Evolutionary conservation across 2,888 invertebrate genomes (phyloP).

Genomic region (Leuctra nigra): DNA sequence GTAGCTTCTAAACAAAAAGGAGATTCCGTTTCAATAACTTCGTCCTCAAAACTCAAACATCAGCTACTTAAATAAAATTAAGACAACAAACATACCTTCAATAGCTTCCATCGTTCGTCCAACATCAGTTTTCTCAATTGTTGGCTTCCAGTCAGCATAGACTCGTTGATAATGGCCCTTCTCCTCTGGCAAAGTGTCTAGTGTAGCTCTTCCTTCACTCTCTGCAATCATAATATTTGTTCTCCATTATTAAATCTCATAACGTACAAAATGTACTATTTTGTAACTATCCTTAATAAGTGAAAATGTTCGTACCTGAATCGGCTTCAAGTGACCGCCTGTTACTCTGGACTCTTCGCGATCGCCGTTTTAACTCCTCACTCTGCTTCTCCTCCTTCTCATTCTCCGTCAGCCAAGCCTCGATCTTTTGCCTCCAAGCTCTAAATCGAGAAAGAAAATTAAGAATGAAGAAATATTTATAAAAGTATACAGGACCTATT

Average conservation of each 20-base stretch:
- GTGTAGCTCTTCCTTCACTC: slow-evolving; percentile 65
- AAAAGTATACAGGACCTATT: no score
- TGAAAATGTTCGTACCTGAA: slow-evolving; percentile 56
- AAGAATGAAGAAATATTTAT: no score
- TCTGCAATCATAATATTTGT: slow-evolving; percentile 44
- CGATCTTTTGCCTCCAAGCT: slow-evolving; percentile 86
- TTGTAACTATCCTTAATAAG: neutral
- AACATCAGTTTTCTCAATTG: slow-evolving; percentile 75
- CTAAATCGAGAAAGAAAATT: slow-evolving; percentile 41
- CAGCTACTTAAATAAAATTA: no score
- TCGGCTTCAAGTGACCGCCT: slow-evolving; percentile 78
- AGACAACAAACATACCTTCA: slow-evolving; percentile 52
- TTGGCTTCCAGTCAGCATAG: slow-evolving; percentile 74
- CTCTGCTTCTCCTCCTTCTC: slow-evolving; percentile 70
- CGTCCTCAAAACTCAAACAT: no score
- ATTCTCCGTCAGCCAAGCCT: slow-evolving; percentile 84
- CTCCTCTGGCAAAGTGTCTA: slow-evolving; percentile 71
- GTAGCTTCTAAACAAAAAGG: slow-evolving; percentile 49
- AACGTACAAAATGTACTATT: neutral
- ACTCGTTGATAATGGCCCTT: slow-evolving; percentile 51
- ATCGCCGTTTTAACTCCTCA: slow-evolving; percentile 59
- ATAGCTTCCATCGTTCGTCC: slow-evolving; percentile 80
- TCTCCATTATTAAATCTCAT: neutral
- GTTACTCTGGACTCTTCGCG: slow-evolving; percentile 60
- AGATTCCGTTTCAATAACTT: neutral